Conservation (phyloP, 2,888 invertebrate species). For the Gryllus longicercus region DNA sequence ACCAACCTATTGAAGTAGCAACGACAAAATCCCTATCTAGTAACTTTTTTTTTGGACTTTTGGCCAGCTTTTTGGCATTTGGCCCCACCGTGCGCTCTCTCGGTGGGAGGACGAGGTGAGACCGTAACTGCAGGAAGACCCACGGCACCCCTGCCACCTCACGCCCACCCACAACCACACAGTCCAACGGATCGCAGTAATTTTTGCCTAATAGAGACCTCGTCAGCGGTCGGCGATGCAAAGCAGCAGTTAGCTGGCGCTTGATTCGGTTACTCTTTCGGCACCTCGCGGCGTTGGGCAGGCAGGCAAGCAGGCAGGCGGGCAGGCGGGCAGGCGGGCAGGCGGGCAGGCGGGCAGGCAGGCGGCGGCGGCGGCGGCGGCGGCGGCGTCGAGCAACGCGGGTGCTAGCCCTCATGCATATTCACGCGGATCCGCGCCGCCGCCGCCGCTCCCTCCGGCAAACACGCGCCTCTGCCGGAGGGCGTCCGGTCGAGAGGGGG, state of each 20-base stretch:
- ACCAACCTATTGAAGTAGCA: too few species aligned
- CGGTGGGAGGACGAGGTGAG: not conserved
- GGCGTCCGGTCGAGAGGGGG: not conserved
- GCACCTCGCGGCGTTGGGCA: not conserved
- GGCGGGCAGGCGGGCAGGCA: too few species aligned
- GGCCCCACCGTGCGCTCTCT: too few species aligned
- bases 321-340: too few species aligned
- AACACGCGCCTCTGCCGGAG: not conserved
- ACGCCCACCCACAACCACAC: not conserved
- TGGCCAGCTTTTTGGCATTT: too few species aligned
- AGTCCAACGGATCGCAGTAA: not conserved
- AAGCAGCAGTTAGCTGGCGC: not conserved
- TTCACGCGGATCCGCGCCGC: not conserved
- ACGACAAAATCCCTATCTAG: too few species aligned
- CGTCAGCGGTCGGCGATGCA: not conserved
- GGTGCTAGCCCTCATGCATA: too few species aligned
- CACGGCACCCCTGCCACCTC: not conserved
- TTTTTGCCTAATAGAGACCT: constrained; percentile 17
- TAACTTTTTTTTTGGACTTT: too few species aligned
- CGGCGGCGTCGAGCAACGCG: too few species aligned
- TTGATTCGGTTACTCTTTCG: constrained; percentile 17
- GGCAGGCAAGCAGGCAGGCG: too few species aligned
- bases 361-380: too few species aligned
- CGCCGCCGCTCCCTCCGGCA: not conserved
- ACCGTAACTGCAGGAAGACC: not conserved